Evolutionary conservation across 2,888 invertebrate genomes (phyloP).

Genomic region (Tricholauxania praeusta): DNA sequence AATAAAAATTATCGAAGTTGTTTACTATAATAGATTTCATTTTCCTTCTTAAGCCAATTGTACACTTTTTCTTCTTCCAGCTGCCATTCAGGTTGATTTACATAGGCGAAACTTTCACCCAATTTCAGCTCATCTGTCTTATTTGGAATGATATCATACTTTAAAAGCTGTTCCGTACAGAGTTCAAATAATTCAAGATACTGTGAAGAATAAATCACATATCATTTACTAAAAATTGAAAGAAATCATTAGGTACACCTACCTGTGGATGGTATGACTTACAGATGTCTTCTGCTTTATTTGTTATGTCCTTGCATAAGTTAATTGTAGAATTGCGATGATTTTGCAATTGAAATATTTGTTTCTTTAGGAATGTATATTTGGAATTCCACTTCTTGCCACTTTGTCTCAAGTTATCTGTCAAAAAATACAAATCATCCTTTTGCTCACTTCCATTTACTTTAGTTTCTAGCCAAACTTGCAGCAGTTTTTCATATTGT

Average conservation of each 20-base stretch:
- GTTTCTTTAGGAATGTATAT: not conserved
- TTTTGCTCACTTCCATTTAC: not conserved
- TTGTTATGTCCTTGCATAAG: too few relatives aligned
- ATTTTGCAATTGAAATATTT: not conserved
- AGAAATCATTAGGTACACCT: too few relatives aligned
- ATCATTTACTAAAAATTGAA: too few relatives aligned
- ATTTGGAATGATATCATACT: not conserved
- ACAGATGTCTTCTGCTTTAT: too few relatives aligned
- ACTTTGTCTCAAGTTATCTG: not conserved
- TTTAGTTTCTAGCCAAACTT: not conserved
- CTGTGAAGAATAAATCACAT: not conserved
- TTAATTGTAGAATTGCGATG: too few relatives aligned
- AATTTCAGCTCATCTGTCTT: too few relatives aligned
- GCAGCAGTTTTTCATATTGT: conserved; percentile 6
- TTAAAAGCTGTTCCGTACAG: not conserved
- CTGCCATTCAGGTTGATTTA: not conserved
- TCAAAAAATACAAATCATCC: conserved; percentile 9
- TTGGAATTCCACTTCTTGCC: not conserved
- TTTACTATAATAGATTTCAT: not conserved
- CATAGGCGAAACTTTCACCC: too few relatives aligned
- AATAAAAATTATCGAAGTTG: conserved; percentile 1
- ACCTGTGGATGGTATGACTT: too few relatives aligned
- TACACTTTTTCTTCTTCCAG: not conserved
- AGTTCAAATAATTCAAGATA: not conserved
- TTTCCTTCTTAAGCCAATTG: not conserved